Percentiles rank a stretch among this genome's conserved stretches.
phyloP scores from a whole-genome alignment of 1,140 invertebrate genomes.

The Periplaneta americana region DNA sequence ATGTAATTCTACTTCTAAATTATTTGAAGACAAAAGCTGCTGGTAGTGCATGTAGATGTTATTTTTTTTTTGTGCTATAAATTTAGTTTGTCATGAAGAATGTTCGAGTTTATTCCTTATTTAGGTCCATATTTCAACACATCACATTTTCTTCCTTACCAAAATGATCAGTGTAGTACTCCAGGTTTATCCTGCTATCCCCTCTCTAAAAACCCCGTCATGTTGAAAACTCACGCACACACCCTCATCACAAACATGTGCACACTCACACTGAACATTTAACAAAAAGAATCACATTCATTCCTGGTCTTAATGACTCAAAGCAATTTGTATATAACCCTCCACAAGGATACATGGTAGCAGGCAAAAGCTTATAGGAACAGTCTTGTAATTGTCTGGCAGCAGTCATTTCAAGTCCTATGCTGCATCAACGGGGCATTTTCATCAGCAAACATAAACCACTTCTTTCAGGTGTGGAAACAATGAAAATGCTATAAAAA shows the following conservation, averaged over 20 bases:
- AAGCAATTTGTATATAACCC: neutral
- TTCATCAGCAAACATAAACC: neutral
- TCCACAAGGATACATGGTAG: neutral
- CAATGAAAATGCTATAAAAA: neutral
- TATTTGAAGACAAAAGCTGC: neutral
- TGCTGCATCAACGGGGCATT: neutral
- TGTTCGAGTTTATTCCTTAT: neutral
- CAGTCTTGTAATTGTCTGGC: neutral
- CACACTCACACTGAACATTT: neutral
- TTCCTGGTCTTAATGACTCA: neutral
- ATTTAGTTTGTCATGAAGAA: neutral
- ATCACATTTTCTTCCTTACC: neutral
- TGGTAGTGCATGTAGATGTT: neutral
- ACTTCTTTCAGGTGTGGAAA: neutral
- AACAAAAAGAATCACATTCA: neutral
- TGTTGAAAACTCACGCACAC: neutral
- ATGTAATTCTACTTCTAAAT: neutral
- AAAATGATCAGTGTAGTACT: neutral
- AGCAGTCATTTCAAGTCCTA: too few species aligned
- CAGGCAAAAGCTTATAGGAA: neutral
- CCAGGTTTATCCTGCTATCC: neutral
- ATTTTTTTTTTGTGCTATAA: neutral
- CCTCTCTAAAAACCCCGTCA: neutral
- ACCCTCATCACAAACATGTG: neutral
- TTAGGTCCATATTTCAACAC: neutral